These are phyloP conservation scores for Apodemia zela DNA, from an alignment of 2,888 invertebrate species.

Conservation along the genomic window DNA sequence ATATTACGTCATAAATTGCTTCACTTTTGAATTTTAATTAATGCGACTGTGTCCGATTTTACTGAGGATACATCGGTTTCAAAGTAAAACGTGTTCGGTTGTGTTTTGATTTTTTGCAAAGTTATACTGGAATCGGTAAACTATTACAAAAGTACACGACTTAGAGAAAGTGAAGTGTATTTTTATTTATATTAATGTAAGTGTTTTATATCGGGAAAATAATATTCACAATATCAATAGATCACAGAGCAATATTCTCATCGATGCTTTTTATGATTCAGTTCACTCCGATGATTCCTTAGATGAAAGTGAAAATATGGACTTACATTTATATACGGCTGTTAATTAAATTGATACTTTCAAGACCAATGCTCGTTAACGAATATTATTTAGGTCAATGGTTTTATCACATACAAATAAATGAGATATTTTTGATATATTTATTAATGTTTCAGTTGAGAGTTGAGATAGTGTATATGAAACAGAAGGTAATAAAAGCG, in stretches of 20 bases:
- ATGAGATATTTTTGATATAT: not conserved
- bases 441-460: too few relatives aligned
- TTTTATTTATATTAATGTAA: not conserved
- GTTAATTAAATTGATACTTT: constrained; percentile 2
- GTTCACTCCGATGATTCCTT: not conserved
- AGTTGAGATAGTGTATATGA: too few relatives aligned
- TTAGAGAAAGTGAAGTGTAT: too few relatives aligned
- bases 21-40: too few relatives aligned
- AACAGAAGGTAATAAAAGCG: too few relatives aligned
- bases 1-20: too few relatives aligned
- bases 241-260: constrained; percentile 2
- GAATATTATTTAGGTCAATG: constrained; percentile 11
- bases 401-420: not conserved
- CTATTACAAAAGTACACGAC: too few relatives aligned
- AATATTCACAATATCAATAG: not conserved
- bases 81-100: too few relatives aligned
- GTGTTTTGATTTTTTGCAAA: too few relatives aligned
- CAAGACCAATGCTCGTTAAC: constrained; percentile 13
- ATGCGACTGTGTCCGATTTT: too few relatives aligned
- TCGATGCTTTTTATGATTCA: not conserved
- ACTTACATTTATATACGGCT: constrained; percentile 3
- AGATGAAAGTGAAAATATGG: constrained; percentile 10
- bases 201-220: not conserved
- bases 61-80: too few relatives aligned
- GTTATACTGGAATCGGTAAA: too few relatives aligned